Base-by-base conservation (phyloP, 2,113 vertebrate genomes). In the Tichodroma muraria region DNA sequence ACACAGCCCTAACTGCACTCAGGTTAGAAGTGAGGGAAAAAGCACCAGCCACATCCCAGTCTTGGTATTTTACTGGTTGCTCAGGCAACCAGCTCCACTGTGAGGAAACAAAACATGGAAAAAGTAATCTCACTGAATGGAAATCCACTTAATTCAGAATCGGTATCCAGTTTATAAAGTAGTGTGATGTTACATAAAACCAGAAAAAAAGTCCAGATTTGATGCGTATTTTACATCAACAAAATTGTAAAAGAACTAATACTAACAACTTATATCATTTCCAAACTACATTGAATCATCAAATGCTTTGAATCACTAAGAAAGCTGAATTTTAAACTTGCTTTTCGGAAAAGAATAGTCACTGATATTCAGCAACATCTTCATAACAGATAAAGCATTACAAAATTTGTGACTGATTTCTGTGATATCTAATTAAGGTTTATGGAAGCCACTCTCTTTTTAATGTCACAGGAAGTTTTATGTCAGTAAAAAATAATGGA, bases 71-170 rank as follows among this genome's bases (percentile, higher is more conserved):
- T 66, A 86, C 49, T 7, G 24, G 95, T 95, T 96, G 94, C 96
- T 93, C 80, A 88, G 94, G 94, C 91, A 97, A 96, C 95, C 69
- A 79, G 80, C 47, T 92, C 80, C 54, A 59, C 79, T 77, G 59
- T 14, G 6, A 70, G 72, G 61, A 93, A 95, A 84, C 5, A 61
- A 79, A 93, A 81, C 54, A 69, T 6, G 23, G 72, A 49, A 93
- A 75, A 94, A 78, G 45, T 79, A 84, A 90, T 84, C 35, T 61
- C 90, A 71, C 60, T 89, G 91, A 94, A 95, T 79, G 77, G 80
- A 82, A 96, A 81, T 56, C 50, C 61, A 87, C 47, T 93, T 73
- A 94, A 54, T 68, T 84, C 77, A 89, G 47, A 85, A 82, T 78
- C 33, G 64, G 40, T n/a, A 80, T 25, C 53, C 42, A 72, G 69